phyloP scores from a whole-genome alignment of 2,113 vertebrate species.

The Vulpes vulpes region DNA sequence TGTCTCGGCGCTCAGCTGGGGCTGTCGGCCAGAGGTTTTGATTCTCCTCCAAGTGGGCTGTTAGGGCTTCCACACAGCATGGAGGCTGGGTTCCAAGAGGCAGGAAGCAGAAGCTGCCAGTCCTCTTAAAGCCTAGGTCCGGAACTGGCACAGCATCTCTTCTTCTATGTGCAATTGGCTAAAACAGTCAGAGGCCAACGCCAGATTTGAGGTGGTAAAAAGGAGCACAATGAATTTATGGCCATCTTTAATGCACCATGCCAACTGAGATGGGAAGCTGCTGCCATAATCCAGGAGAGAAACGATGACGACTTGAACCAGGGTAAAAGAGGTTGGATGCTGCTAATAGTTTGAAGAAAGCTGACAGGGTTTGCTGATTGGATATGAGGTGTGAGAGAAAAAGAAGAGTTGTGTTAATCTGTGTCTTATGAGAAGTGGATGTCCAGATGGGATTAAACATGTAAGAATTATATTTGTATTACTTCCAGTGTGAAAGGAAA shows the following conservation, averaged over 20 bases:
- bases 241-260: not conserved
- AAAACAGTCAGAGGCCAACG: conserved; percentile 16
- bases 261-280: not conserved
- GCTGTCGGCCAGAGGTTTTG: conserved; percentile 24
- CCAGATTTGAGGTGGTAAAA: not conserved
- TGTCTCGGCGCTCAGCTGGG: not conserved
- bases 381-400: conserved; percentile 23
- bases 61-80: conserved; percentile 52
- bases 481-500: conserved; percentile 24
- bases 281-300: not conserved
- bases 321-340: not conserved
- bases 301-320: not conserved
- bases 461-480: conserved; percentile 36
- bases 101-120: conserved; percentile 55
- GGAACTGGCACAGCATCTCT: not conserved
- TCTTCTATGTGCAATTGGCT: conserved; percentile 49
- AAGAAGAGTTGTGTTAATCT: not conserved
- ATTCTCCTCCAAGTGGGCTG: conserved; percentile 60
- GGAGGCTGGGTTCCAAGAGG: conserved; percentile 52
- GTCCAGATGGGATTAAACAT: conserved; percentile 27
- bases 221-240: conserved; percentile 13
- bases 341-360: conserved; percentile 27
- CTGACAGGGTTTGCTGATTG: not conserved
- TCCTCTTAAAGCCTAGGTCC: conserved; percentile 33
- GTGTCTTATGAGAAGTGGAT: conserved; percentile 21